phyloP scores from a whole-genome alignment of 2,113 vertebrate species.

The Petaurus breviceps region DNA sequence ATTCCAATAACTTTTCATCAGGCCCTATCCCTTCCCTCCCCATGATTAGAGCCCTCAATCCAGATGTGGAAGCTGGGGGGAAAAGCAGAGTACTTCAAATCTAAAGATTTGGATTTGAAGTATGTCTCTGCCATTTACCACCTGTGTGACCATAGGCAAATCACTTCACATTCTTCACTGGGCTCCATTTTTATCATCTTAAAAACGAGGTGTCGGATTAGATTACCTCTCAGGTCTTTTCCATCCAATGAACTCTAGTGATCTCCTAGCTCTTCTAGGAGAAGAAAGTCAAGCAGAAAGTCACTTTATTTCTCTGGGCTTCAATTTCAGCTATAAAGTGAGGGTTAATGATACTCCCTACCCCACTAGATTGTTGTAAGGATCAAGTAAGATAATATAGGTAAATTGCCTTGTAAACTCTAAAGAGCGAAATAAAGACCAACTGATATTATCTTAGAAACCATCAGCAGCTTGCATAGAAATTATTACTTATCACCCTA shows the following conservation, averaged over 20 bases:
- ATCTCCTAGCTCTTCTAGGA: background rate
- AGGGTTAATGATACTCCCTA: background rate
- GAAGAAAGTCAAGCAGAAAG: background rate
- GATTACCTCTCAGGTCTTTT: background rate
- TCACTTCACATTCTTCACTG: background rate
- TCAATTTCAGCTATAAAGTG: background rate
- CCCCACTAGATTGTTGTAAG: background rate
- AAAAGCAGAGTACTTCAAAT: background rate
- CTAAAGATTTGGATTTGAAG: background rate
- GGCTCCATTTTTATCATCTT: background rate
- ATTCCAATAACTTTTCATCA: background rate
- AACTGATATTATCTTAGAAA: background rate
- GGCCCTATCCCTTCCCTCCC: background rate
- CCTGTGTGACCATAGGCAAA: background rate
- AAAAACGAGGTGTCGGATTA: background rate
- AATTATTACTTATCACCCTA: background rate
- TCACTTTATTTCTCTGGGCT: background rate
- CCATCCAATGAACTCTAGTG: background rate
- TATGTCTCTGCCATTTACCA: background rate
- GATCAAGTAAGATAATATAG: background rate
- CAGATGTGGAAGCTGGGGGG: background rate
- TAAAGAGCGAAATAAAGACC: background rate
- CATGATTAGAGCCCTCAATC: background rate
- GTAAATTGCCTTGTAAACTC: background rate
- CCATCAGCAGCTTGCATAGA: background rate